phyloP scores from a whole-genome alignment of 2,888 invertebrate species.

The Sepioteuthis lessoniana region DNA sequence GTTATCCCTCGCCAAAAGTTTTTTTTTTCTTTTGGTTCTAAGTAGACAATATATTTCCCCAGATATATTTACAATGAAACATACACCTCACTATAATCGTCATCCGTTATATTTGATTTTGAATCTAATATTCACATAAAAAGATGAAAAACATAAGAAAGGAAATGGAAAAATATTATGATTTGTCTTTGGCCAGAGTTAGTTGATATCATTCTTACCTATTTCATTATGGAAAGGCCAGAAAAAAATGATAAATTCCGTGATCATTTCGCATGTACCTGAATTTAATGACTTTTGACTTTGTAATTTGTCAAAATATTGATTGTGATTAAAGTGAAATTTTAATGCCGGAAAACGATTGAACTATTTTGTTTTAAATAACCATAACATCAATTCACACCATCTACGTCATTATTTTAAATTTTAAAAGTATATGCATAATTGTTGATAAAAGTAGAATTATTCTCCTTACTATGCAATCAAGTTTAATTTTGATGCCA shows the following conservation, averaged over 20 bases:
- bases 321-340: not conserved
- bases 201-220: not conserved
- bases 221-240: not conserved
- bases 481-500: too few species aligned
- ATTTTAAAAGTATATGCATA: too few species aligned
- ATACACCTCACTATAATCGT: not conserved
- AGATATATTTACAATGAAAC: not conserved
- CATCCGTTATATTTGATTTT: not conserved
- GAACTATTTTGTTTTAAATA: not conserved
- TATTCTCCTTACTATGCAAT: rapidly evolving
- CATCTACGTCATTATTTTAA: not conserved
- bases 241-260: not conserved
- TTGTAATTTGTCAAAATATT: not conserved
- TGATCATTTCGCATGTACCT: not conserved
- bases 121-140: not conserved
- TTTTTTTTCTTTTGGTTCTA: not conserved
- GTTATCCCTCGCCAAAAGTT: not conserved
- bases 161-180: not conserved
- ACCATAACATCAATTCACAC: not conserved
- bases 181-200: not conserved
- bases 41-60: not conserved
- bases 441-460: not conserved
- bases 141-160: too few species aligned
- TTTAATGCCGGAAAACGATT: not conserved
- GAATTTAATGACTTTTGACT: not conserved